phyloP scores from a whole-genome alignment of 2,113 vertebrate genomes.

The Ophthalmolycus amberensis region DNA sequence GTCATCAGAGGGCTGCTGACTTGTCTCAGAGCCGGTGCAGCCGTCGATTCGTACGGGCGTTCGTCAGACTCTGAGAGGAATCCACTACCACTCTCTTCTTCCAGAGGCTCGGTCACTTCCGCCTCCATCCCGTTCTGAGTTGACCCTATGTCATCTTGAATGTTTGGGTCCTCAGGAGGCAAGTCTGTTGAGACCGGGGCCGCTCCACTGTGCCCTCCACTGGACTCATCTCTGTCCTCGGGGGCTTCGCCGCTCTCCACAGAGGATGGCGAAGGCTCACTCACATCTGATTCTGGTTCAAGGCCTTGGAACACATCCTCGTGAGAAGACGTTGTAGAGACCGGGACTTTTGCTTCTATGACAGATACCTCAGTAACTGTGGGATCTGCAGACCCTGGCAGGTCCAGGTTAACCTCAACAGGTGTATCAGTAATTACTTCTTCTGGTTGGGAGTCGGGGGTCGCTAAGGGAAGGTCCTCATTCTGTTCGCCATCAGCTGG shows the following conservation, averaged over 20 bases:
- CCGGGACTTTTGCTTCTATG: slow-evolving; percentile 25
- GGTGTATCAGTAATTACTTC: slow-evolving; percentile 35
- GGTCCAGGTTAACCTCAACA: slow-evolving; percentile 3
- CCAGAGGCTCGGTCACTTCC: slow-evolving; percentile 22
- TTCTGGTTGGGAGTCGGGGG: slow-evolving; percentile 33
- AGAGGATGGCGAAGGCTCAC: slow-evolving; percentile 14
- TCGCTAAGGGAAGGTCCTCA: slow-evolving; percentile 23
- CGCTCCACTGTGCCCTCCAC: slow-evolving; percentile 39
- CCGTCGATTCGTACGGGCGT: slow-evolving; percentile 75
- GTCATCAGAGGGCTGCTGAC: slow-evolving; percentile 85
- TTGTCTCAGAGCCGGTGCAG: slow-evolving; percentile 76
- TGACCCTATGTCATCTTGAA: slow-evolving; percentile 45
- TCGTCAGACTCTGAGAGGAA: slow-evolving; percentile 64
- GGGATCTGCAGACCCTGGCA: slow-evolving; percentile 11
- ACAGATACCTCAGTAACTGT: background rate
- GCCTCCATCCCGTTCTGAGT: slow-evolving; percentile 23
- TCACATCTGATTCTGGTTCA: slow-evolving; percentile 34
- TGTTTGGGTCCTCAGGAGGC: slow-evolving; percentile 30
- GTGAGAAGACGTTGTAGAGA: slow-evolving; percentile 23
- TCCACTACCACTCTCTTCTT: slow-evolving; percentile 73
- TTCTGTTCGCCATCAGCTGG: slow-evolving; percentile 25
- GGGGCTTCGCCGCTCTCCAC: slow-evolving; percentile 23
- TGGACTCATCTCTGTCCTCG: slow-evolving; percentile 13
- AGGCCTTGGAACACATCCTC: slow-evolving; percentile 40
- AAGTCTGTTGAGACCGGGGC: slow-evolving; percentile 1